Base-by-base conservation (phyloP, 2,797 vertebrate genomes). In the Fratercula arctica region DNA sequence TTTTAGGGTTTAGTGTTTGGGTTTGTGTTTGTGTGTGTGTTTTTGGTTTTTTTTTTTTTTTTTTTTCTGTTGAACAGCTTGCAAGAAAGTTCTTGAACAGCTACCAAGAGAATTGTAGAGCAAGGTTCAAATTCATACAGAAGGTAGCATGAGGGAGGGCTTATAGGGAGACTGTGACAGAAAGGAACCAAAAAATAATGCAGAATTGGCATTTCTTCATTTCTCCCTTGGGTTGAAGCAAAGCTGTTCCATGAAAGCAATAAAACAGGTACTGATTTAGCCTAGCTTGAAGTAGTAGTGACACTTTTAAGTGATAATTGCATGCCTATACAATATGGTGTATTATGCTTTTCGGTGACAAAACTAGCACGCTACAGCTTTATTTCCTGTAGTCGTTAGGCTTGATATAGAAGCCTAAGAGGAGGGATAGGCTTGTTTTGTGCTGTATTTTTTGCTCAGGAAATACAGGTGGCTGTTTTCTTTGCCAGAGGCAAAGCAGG, bases 311-410 rank as follows among this genome's bases (percentile, higher is more conserved):
- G 41, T 85, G 10, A 20, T 54, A 79, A 18, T 54, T 76, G 35
- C 6, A 7, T 66, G 33, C 11, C 63, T 70, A 1, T 79, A 23
- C 4, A 43, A 11, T 63, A 35, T 0, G 3, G 19, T 20, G 4
- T 37, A 7, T 43, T 56, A 31, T 0, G 7, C n/a, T 85, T 80
- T 82, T 85, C 50, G 16, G 23, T 29, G 8, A 25, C 56, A 59
- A 31, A 93, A 50, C 66, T 37, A 56, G 31, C n/a, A 11, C 24
- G 6, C n/a, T 86, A 7, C 16, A 82, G 46, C 59, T 79, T 72
- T 33, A 25, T 91, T 77, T 77, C 41, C 26, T 66, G 0, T 43
- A 78, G 29, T 43, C 13, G n/a, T 68, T 64, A 68, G 28, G 11
- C 41, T 87, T 80, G 28, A 26, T 63, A n/a, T 1, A 39, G 53